phyloP scores from a whole-genome alignment of 2,113 vertebrate species.

The Mustelus asterias region DNA sequence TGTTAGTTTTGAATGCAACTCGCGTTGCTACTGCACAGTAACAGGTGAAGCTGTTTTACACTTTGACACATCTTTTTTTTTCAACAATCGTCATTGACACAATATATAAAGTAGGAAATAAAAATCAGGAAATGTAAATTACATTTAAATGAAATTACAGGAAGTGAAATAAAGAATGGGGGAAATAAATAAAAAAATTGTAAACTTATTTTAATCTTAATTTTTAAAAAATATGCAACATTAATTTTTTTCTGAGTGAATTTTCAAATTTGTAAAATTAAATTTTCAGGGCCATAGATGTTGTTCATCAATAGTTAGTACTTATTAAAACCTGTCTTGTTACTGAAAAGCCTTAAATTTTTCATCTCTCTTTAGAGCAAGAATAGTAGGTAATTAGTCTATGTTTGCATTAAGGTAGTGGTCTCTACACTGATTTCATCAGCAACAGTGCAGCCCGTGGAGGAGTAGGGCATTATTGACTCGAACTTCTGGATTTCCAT shows the following conservation, averaged over 20 bases:
- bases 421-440: not conserved
- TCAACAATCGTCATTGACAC: no score
- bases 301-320: not conserved
- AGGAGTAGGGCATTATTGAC: not conserved
- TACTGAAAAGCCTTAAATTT: not conserved
- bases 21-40: no score
- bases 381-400: not conserved
- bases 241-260: not conserved
- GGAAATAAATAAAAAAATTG: not conserved
- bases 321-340: not conserved
- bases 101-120: not conserved
- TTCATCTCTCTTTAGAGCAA: not conserved
- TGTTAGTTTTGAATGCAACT: no score
- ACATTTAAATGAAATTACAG: not conserved
- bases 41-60: no score
- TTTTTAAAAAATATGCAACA: not conserved
- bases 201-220: not conserved
- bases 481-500: not conserved
- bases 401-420: not conserved
- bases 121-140: not conserved
- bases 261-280: not conserved
- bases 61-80: no score
- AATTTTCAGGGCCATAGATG: not conserved
- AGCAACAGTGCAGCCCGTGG: not conserved
- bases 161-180: not conserved